Evolutionary conservation across 2,797 vertebrate genomes (phyloP), one percentile per base, ranked within the genome.

Genomic region (Ptychobarbus kaznakovi): DNA sequence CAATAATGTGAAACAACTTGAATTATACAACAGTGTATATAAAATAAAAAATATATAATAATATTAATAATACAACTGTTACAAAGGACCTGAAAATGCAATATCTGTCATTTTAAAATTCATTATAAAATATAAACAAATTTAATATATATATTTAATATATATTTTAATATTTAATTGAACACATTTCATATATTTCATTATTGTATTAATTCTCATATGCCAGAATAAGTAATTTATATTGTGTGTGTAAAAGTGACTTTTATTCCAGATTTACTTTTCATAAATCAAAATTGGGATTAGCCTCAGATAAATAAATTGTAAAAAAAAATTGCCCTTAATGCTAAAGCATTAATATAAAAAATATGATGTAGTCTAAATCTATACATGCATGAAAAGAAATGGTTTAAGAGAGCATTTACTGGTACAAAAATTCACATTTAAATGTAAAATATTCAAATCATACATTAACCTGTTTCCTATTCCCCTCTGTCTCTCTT

Each of bases 401-500:
- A 3, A 32, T 6, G 3, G 16, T 78, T 42, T 78, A n/a, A n/a
- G 12, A 32, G 10, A 20, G 18, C 25, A 6, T 65, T 11, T 28
- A 22, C 77, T 78, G 75, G 35, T 42, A 25, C 16, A 44, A 44
- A n/a, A 65, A 42, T 44, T 9, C 49, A 8, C 44, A 51, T 74
- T 46, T 76, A 35, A 58, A 8, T 0, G 6, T 35, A 35, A 9
- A 25, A 70, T 68, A 35, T 66, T 66, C 9, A 22, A 9, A 46
- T 12, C 28, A 69, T 51, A 77, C 44, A 35, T 78, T 38, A 46
- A 61, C 74, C 44, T 76, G 63, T 63, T 61, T 38, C 83, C 42
- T 82, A 80, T 90, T 49, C 79, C 46, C 58, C 85, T 77, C 32
- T 20, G 32, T 58, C 63, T 61, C 40, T 72, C 8, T 87, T 40